Base-by-base conservation (phyloP, 35 echinoderm and acorn worm genomes). In the Stichopus chloronotus region DNA sequence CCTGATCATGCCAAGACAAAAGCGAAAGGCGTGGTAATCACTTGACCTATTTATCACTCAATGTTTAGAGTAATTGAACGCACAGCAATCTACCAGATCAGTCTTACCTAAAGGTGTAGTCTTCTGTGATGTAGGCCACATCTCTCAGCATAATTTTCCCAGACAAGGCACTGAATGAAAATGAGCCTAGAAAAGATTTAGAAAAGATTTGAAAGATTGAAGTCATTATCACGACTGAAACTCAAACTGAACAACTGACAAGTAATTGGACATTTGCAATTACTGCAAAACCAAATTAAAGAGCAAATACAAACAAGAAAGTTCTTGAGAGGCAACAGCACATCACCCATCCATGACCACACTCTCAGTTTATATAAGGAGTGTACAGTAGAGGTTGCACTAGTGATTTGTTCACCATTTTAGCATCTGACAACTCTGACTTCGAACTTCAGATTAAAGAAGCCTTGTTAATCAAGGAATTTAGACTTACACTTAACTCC, bases 91-190 rank as follows among this genome's bases (percentile, higher is more conserved):
- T 43, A 3, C 30, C 30, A 0, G 3, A 43, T 43, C 30, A 43
- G 30, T 0, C 72, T 78, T 95, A 99, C 97, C 97, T 99, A 69
- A 88, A 86, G 13, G 97, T 91, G 78, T 90, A 94, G 80, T 99
- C 97, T 91, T 88, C 80, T 30, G 95, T 99, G 65, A 99, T 93
- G 76, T 95, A 99, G n/a, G 95, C 93, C 22, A 99, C 93, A 92
- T 99, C 97, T 59, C 95, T 69, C 55, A 99, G 96, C 97, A 99
- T 99, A 24, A 99, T 53, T 80, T 99, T 99, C 4, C 97, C 97
- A 56, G 97, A 99, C 52, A 99, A 78, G 8, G 96, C 83, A 59
- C 95, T 96, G 63, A 96, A 92, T 25, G 97, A 96, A 63, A 99
- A 94, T 82, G 97, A 99, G 7, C 97, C 97, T 99, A 58, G 20